Conservation (phyloP, 1,140 invertebrate genomes). For the Calycopis cecrops region DNA sequence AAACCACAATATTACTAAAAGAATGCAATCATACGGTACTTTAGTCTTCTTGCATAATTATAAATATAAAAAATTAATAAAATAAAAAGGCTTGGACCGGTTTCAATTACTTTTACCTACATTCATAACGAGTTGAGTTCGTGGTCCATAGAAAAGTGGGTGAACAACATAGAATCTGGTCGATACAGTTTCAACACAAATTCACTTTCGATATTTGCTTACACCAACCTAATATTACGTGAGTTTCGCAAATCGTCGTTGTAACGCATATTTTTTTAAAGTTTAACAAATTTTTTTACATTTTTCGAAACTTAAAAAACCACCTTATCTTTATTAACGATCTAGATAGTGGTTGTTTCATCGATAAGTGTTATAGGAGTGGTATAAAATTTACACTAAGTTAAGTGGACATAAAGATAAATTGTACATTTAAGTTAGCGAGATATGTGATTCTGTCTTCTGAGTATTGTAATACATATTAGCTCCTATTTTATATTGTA, state of each 20-base stretch:
- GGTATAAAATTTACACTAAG: too few species aligned
- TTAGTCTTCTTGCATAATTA: neutral
- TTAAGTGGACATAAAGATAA: too few species aligned
- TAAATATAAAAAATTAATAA: neutral
- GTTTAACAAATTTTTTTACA: neutral
- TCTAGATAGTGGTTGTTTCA: too few species aligned
- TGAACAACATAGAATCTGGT: constrained; percentile 45
- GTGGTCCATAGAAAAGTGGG: constrained; percentile 47
- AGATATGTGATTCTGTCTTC: too few species aligned
- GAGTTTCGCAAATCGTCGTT: constrained; percentile 22
- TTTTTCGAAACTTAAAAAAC: too few species aligned
- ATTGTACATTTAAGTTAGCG: too few species aligned
- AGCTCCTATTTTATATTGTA: too few species aligned
- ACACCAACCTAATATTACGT: constrained; percentile 30
- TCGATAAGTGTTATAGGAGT: too few species aligned
- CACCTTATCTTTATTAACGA: too few species aligned
- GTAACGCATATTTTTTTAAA: constrained; percentile 19
- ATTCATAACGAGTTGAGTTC: constrained; percentile 38
- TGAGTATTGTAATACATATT: too few species aligned
- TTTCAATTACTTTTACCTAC: constrained; percentile 29
- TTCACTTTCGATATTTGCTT: constrained; percentile 55
- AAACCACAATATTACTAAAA: too few species aligned
- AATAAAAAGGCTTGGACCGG: constrained; percentile 16
- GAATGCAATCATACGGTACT: too few species aligned
- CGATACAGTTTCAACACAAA: constrained; percentile 42